phyloP scores from a whole-genome alignment of 2,797 vertebrate species.

The Acomys russatus region DNA sequence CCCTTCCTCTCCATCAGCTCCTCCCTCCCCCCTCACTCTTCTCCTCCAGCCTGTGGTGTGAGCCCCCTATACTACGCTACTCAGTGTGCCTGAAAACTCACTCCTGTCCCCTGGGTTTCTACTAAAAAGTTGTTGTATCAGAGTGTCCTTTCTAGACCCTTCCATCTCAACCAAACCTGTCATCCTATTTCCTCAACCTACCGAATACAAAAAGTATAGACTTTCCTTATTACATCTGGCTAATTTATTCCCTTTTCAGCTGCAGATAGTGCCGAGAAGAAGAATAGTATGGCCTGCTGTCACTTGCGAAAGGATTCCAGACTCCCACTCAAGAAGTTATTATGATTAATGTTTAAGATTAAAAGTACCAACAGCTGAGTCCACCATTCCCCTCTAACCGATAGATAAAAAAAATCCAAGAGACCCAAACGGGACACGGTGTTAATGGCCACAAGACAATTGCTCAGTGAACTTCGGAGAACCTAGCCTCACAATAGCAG shows the following conservation, averaged over 20 bases:
- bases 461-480: background rate
- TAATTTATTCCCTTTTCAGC: background rate
- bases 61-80: background rate
- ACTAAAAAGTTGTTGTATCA: background rate
- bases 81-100: background rate
- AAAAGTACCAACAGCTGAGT: background rate
- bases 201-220: background rate
- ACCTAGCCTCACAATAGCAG: background rate
- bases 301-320: background rate
- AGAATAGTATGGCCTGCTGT: background rate
- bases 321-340: constrained; percentile 6
- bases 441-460: background rate
- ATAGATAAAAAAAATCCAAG: background rate
- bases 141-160: background rate
- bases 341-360: background rate
- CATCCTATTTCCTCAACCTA: background rate
- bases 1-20: too few species aligned
- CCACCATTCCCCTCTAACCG: background rate
- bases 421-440: background rate
- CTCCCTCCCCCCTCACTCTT: too few species aligned
- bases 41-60: background rate
- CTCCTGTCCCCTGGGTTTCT: background rate
- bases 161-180: background rate
- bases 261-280: background rate
- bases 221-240: background rate